Base-by-base conservation (phyloP, 1,140 invertebrate genomes). In the Periplaneta americana region DNA sequence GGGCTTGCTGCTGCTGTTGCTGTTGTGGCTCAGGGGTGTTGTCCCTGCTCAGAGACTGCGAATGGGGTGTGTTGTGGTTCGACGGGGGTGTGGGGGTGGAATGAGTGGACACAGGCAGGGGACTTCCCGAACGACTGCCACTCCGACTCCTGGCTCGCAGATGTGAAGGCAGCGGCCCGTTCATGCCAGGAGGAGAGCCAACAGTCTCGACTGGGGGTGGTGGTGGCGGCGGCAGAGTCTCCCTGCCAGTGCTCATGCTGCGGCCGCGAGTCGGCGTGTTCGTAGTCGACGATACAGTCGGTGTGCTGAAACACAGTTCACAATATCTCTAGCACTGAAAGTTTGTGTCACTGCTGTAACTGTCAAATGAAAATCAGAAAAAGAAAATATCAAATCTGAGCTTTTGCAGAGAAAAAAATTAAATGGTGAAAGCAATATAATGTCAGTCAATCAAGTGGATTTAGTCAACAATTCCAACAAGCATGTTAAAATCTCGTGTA, bases 211-310 rank as follows among this genome's bases (percentile, higher is more conserved):
- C 91, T 15, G 94, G 94, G 78, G 96, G 96, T 33, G 96, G 96
- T 74, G 96, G 96, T 4, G 96, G 96, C n/a, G 96, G 96, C 36
- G 96, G 96, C 84, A 97, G 89, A 57, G 92, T 93, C 83, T 96
- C 94, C 81, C 94, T 89, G 82, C 91, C 91, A 31, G 91, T 90
- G 78, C 92, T 92, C 88, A 93, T 91, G 83, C 91, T 93, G 79
- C 85, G 76, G 82, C 92, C 91, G 81, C 93, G 89, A 31, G 93
- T 94, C 39, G 93, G 93, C 31, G 93, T 94, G 85, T 92, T 91
- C 82, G 90, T 89, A 84, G 91, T 88, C 76, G 93, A 92, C 80
- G 93, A 89, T 10, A 90, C 86, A n/a, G 92, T 93, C 11, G 93
- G 93, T 28, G 93, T 94, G 48, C 88, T 88, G 85, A 74, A 86